phyloP scores from a whole-genome alignment of 2,113 vertebrate genomes.

The Seriola quinqueradiata region DNA sequence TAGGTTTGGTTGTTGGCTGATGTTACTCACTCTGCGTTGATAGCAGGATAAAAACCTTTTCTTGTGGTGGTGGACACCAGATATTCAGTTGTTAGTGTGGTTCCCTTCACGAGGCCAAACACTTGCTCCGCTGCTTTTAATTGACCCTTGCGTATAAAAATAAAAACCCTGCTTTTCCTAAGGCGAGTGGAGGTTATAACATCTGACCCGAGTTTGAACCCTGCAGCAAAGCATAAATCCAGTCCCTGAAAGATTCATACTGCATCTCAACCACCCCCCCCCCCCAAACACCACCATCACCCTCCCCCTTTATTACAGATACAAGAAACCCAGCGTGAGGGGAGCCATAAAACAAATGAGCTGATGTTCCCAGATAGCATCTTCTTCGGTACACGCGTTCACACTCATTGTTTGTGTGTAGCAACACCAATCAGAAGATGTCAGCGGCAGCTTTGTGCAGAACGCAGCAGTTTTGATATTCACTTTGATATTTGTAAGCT shows the following conservation, averaged over 20 bases:
- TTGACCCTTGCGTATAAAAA: conserved; percentile 33
- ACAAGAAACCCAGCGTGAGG: conserved; percentile 32
- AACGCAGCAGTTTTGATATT: conserved; percentile 52
- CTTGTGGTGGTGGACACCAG: not conserved
- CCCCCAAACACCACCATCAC: conserved; percentile 10
- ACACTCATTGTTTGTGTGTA: conserved; percentile 16
- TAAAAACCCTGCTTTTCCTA: conserved; percentile 16
- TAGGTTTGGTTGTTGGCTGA: too few species aligned
- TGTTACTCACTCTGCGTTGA: not conserved
- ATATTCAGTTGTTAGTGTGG: not conserved
- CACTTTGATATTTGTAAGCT: conserved; percentile 38
- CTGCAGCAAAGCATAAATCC: conserved; percentile 59
- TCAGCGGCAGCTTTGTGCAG: conserved; percentile 22
- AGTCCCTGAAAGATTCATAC: conserved; percentile 43
- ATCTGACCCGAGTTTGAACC: conserved; percentile 76
- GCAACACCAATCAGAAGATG: conserved; percentile 43
- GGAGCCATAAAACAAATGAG: conserved; percentile 74
- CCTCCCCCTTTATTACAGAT: conserved; percentile 64
- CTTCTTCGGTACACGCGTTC: conserved; percentile 22
- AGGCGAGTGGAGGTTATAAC: conserved; percentile 13
- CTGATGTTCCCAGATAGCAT: conserved; percentile 54
- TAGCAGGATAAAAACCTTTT: too few species aligned
- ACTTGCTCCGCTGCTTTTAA: not conserved
- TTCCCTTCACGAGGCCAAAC: not conserved
- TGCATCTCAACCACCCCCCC: conserved; percentile 34